Evolutionary conservation across 2,888 invertebrate species (phyloP).

Genomic region (Muscina levida): DNA sequence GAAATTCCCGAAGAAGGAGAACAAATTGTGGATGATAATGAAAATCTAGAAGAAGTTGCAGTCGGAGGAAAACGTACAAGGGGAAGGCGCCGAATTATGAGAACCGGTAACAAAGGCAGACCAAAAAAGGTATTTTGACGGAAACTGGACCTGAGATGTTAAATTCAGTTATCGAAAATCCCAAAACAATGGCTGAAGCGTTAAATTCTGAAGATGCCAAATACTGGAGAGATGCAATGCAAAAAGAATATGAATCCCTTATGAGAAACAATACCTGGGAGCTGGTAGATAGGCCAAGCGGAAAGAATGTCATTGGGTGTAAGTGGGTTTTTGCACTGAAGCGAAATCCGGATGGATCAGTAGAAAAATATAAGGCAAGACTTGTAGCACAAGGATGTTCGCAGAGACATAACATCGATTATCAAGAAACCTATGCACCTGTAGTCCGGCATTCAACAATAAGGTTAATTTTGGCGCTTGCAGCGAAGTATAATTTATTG

Average conservation of each 20-base stretch:
- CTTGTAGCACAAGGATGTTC: slow-evolving; percentile 59
- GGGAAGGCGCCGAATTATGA: slow-evolving; percentile 48
- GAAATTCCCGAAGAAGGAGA: slow-evolving; percentile 19
- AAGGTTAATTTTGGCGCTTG: slow-evolving; percentile 56
- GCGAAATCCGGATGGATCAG: slow-evolving; percentile 45
- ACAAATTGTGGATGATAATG: neutral
- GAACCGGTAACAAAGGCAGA: slow-evolving; percentile 65
- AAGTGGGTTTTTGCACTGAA: slow-evolving; percentile 62
- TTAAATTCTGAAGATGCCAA: slow-evolving; percentile 29
- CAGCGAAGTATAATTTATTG: slow-evolving; percentile 31
- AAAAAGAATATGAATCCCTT: slow-evolving; percentile 49
- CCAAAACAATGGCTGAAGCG: slow-evolving; percentile 41
- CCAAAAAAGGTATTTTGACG: too few relatives aligned
- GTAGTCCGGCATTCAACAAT: slow-evolving; percentile 59
- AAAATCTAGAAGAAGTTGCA: slow-evolving; percentile 51
- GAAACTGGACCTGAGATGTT: slow-evolving; percentile 32
- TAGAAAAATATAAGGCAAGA: slow-evolving; percentile 61
- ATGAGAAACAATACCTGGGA: slow-evolving; percentile 53
- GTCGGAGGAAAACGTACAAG: slow-evolving; percentile 27
- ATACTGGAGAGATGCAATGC: slow-evolving; percentile 57
- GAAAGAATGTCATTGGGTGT: slow-evolving; percentile 46
- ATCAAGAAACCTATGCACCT: slow-evolving; percentile 63
- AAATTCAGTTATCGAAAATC: slow-evolving; percentile 17
- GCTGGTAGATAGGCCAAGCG: slow-evolving; percentile 39
- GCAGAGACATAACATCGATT: slow-evolving; percentile 58